phyloP scores from a whole-genome alignment of 2,113 vertebrate species.

The Columba livia region DNA sequence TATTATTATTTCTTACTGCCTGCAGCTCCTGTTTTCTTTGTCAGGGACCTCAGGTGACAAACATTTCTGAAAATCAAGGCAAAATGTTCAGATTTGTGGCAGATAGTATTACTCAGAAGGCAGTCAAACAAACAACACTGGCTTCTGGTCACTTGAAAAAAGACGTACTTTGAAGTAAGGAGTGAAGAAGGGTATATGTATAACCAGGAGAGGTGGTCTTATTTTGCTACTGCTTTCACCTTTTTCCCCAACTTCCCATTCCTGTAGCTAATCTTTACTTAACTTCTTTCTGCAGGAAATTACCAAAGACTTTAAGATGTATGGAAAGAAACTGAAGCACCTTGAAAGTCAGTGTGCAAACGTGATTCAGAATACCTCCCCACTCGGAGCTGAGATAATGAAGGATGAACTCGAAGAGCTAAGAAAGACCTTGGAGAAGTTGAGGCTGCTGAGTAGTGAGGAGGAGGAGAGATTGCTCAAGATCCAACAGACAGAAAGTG shows the following conservation, averaged over 20 bases:
- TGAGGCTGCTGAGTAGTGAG: conserved; percentile 73
- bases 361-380: conserved; percentile 84
- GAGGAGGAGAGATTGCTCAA: conserved; percentile 73
- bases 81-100: not conserved
- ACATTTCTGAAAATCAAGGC: not conserved
- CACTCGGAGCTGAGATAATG: conserved; percentile 82
- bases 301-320: conserved; percentile 74
- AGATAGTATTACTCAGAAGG: not conserved
- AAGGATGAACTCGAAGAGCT: conserved; percentile 82
- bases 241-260: not conserved
- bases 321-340: conserved; percentile 76
- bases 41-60: not conserved
- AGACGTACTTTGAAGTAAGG: not conserved
- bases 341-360: conserved; percentile 77
- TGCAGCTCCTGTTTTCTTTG: not conserved
- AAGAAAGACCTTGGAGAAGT: conserved; percentile 79
- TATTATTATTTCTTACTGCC: not conserved
- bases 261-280: not conserved
- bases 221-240: not conserved
- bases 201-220: not conserved
- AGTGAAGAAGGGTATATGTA: not conserved
- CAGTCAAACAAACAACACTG: not conserved
- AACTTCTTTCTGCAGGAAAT: conserved; percentile 67
- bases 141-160: not conserved
- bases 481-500: conserved; percentile 73